Conservation (phyloP, 2,113 vertebrate genomes). For the Pelusios castaneus region DNA sequence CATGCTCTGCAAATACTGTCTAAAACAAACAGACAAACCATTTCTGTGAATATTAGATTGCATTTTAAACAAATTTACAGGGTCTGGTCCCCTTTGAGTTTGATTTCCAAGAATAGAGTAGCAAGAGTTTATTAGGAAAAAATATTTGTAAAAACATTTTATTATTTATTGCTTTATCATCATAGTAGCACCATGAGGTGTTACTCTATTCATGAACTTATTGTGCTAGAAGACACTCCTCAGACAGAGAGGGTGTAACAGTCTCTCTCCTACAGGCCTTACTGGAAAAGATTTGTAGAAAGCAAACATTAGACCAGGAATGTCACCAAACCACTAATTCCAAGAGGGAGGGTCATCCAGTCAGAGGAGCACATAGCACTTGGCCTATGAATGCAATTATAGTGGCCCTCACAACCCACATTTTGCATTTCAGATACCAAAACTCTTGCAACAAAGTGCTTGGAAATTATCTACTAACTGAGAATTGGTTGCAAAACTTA, state of each 20-base stretch:
- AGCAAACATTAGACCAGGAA: conserved; percentile 21
- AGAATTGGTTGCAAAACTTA: conserved; percentile 30
- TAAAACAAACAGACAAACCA: neutral
- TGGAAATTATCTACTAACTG: neutral
- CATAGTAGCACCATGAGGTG: neutral
- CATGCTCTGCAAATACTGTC: neutral
- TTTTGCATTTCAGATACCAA: conserved; percentile 43
- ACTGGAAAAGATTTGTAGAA: neutral
- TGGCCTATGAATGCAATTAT: conserved; percentile 1
- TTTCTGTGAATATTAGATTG: neutral
- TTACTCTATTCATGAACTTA: rapidly evolving
- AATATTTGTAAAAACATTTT: neutral
- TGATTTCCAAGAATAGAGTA: neutral
- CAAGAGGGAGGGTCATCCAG: neutral
- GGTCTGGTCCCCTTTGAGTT: neutral
- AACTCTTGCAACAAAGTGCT: neutral
- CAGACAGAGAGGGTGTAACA: neutral
- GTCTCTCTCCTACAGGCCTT: neutral
- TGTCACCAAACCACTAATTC: neutral
- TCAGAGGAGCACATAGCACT: conserved; percentile 14
- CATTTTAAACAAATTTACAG: neutral
- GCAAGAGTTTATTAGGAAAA: neutral
- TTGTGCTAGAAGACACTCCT: neutral
- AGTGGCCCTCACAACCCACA: neutral
- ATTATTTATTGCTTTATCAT: neutral